These are phyloP conservation scores for Gopherus flavomarginatus DNA, from an alignment of 2,113 vertebrate species.

Conservation along the genomic window DNA sequence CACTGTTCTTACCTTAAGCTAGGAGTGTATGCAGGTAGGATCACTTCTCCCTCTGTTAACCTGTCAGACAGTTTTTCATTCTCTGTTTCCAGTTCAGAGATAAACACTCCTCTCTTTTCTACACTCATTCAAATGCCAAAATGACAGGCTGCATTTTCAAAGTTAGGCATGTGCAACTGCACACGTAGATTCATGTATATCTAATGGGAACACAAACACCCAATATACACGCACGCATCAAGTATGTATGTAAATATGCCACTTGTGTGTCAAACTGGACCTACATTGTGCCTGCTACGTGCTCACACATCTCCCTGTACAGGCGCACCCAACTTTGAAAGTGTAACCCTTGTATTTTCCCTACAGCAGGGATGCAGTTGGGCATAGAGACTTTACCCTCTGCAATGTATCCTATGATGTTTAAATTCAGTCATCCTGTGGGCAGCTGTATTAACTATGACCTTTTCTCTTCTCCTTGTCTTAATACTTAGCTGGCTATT, in stretches of 20 bases:
- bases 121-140: rapidly evolving
- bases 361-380: background rate
- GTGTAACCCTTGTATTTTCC: background rate
- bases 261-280: rapidly evolving
- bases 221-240: rapidly evolving
- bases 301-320: rapidly evolving
- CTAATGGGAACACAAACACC: rapidly evolving
- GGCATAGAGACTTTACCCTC: background rate
- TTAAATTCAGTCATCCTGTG: background rate
- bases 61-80: rapidly evolving
- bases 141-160: background rate
- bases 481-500: background rate
- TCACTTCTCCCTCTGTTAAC: background rate
- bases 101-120: background rate
- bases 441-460: background rate
- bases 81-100: rapidly evolving
- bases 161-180: background rate
- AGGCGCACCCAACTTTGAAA: rapidly evolving
- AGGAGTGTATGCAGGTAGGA: background rate
- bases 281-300: rapidly evolving
- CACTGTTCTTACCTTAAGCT: background rate
- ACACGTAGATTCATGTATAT: background rate
- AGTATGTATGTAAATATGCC: rapidly evolving
- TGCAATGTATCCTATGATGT: background rate
- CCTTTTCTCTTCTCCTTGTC: background rate